Conservation (phyloP, 2,113 vertebrate genomes). For the Riparia riparia region DNA sequence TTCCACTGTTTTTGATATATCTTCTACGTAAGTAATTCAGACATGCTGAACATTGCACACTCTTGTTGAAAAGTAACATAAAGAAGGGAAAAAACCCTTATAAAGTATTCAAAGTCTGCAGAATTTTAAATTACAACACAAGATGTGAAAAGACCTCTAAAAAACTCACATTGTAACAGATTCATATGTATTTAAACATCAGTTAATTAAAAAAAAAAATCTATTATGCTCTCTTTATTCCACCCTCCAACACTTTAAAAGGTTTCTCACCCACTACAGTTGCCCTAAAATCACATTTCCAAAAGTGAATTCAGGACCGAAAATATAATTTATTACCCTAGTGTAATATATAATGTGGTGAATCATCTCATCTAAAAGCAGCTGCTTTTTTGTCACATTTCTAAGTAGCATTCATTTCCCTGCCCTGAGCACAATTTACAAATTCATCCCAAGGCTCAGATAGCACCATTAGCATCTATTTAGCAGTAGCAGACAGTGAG, state of each 20-base stretch:
- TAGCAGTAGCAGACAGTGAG: neutral
- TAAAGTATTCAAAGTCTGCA: neutral
- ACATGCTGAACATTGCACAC: neutral
- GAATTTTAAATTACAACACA: neutral
- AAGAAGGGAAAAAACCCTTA: neutral
- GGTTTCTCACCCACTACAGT: neutral
- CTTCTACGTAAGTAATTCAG: neutral
- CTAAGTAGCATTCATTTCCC: slow-evolving; percentile 5
- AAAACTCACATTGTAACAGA: neutral
- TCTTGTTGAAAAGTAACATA: neutral
- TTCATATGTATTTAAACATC: neutral
- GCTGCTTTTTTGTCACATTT: slow-evolving; percentile 19
- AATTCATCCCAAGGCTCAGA: slow-evolving; percentile 4
- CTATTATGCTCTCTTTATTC: neutral
- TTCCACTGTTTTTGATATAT: neutral
- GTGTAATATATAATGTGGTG: neutral
- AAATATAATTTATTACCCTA: slow-evolving; percentile 39
- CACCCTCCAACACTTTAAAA: neutral
- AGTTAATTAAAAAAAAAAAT: neutral
- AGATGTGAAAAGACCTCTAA: neutral
- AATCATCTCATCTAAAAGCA: slow-evolving; percentile 30
- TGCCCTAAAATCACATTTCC: neutral
- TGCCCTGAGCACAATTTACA: neutral
- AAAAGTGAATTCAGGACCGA: slow-evolving; percentile 4
- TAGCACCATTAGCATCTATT: slow-evolving; percentile 29